Evolutionary conservation across 2,888 invertebrate species (phyloP), one percentile per base, ranked within the genome.

Genomic region (Helobdella robusta): DNA sequence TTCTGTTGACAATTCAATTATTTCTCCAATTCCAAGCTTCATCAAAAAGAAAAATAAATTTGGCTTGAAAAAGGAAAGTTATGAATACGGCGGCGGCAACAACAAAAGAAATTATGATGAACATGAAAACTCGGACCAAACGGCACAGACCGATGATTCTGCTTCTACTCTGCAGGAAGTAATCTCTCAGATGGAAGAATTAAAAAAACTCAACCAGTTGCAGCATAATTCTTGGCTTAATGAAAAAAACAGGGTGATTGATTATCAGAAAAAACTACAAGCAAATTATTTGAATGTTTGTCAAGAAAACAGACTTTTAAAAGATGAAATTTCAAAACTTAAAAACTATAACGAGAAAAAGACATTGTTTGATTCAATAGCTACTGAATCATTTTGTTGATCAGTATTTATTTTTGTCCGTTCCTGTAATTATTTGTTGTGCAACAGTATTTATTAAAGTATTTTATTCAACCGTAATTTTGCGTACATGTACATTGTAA

Each of bases 201-300:
- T 56, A 32, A 25, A 30, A 11, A 56, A 56, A 30, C 56, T 30
- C 8, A 56, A 30, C 56, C 28, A 56, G 32, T 30, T 56, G 25
- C 25, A 56, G 32, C 25, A 56, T 18, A n/a, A 56, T 32, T 25
- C 28, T n/a, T 56, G 56, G 56, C 20, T 56, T n/a, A 30, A n/a
- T 11, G 56, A 56, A 30, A 56, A 56, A 18, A 30, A 28, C 28
- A 56, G 32, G 32, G 56, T 56, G n/a, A 30, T 56, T 1, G 56
- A 56, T n/a, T 56, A 56, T 28, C 56, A 56, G 23, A 56, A 56
- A 11, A 56, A 56, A 28, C 28, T 56, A 32, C 56, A 56, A 30
- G 32, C 25, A 28, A 56, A 30, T 28, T 56, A 56, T 30, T 56
- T 56, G 56, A 32, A 56, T 30, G 28, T 56, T 28, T 56, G 56